A percentile compares a stretch with the other conserved stretches of the same genome.
phyloP scores from a whole-genome alignment of 2,888 invertebrate species.

The Coelopa pilipes region DNA sequence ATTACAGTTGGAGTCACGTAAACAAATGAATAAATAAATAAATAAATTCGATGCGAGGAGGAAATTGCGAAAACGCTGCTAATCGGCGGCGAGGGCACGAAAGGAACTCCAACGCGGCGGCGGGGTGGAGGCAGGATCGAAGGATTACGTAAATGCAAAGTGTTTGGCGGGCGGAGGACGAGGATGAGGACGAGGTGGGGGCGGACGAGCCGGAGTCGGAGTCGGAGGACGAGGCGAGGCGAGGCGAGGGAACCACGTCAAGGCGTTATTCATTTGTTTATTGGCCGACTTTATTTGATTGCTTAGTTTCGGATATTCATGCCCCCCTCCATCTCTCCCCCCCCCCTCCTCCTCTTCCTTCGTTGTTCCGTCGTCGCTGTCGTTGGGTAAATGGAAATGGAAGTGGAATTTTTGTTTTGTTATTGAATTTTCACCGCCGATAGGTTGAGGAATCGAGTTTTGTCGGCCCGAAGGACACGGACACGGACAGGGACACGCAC shows the following conservation, averaged over 20 bases:
- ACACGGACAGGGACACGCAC: too few species aligned
- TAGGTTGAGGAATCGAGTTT: too few species aligned
- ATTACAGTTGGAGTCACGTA: slow-evolving; percentile 16
- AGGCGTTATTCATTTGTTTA: slow-evolving; percentile 12
- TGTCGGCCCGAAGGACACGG: too few species aligned
- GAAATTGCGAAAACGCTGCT: not conserved
- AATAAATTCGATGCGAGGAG: not conserved
- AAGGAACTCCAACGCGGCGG: not conserved
- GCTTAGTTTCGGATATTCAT: not conserved
- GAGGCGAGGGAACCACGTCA: not conserved
- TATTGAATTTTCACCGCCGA: too few species aligned
- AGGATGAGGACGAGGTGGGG: too few species aligned
- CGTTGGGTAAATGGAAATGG: not conserved
- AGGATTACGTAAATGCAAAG: not conserved
- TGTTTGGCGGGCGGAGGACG: too few species aligned
- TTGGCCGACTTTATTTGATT: slow-evolving; percentile 7
- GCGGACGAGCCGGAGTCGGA: too few species aligned
- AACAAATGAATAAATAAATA: slow-evolving; percentile 20
- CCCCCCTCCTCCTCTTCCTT: not conserved
- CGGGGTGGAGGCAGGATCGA: not conserved
- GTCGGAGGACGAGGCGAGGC: too few species aligned
- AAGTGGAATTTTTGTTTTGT: too few species aligned
- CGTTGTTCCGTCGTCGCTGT: not conserved
- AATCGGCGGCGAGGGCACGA: not conserved
- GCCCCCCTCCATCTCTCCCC: not conserved